Percentiles rank a stretch among this genome's conserved stretches.
Conservation (phyloP, 2,113 vertebrate species). For the pig (Sus scrofa) region T2T-Sscrofa CM000826.6:94782501-94783000, state of each 20-base stretch:
- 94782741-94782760: neutral
- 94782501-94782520: slow-evolving; percentile 1
- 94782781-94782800: neutral
- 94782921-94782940: neutral
- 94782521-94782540: slow-evolving; percentile 51
- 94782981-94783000: neutral
- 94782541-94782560: neutral
- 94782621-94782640: neutral
- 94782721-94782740: neutral
- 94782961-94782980: neutral
- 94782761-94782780: neutral
- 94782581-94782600: slow-evolving; percentile 56
- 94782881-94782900: neutral
- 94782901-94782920: neutral
- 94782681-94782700: neutral
- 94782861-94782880: neutral
- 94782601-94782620: neutral
- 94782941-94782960: neutral
- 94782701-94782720: slow-evolving; percentile 28
- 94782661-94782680: neutral
- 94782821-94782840: slow-evolving; percentile 40
- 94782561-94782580: slow-evolving; percentile 39
- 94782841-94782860: neutral
- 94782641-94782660: neutral
- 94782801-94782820: neutral